phyloP scores from a whole-genome alignment of 64 coral and sea anemone genomes.

The Cladopsammia gracilis region DNA sequence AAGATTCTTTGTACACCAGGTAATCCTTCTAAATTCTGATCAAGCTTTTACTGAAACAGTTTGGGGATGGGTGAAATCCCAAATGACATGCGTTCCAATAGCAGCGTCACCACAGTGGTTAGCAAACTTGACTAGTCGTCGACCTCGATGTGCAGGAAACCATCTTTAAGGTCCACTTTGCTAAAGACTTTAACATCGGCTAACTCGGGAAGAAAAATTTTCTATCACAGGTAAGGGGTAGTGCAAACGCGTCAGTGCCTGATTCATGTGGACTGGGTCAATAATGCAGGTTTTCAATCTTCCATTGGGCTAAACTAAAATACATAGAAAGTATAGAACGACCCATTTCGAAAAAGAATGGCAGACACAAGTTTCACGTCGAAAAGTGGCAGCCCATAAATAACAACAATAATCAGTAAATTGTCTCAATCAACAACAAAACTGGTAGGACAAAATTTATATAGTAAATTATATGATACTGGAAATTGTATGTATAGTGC shows the following conservation, averaged over 20 bases:
- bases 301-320: conserved; percentile 50
- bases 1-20: conserved; percentile 32
- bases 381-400: too few species aligned
- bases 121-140: neutral
- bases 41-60: conserved; percentile 6
- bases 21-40: conserved; percentile 8
- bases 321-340: too few species aligned
- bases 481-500: too few species aligned
- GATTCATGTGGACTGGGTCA: neutral
- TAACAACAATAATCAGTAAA: too few species aligned
- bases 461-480: too few species aligned
- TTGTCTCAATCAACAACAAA: too few species aligned
- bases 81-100: conserved; percentile 13
- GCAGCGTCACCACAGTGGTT: conserved; percentile 23
- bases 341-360: too few species aligned
- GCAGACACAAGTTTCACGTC: too few species aligned
- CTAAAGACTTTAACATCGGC: conserved; percentile 5
- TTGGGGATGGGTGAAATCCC: conserved; percentile 1
- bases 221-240: conserved; percentile 26
- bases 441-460: too few species aligned
- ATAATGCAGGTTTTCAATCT: conserved; percentile 5
- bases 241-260: neutral
- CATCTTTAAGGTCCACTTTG: conserved; percentile 29
- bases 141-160: conserved; percentile 5
- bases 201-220: conserved; percentile 10